A percentile compares a stretch with the other conserved stretches of the same genome.
phyloP scores from a whole-genome alignment of 1,140 invertebrate genomes.

The Helicoverpa armigera region DNA sequence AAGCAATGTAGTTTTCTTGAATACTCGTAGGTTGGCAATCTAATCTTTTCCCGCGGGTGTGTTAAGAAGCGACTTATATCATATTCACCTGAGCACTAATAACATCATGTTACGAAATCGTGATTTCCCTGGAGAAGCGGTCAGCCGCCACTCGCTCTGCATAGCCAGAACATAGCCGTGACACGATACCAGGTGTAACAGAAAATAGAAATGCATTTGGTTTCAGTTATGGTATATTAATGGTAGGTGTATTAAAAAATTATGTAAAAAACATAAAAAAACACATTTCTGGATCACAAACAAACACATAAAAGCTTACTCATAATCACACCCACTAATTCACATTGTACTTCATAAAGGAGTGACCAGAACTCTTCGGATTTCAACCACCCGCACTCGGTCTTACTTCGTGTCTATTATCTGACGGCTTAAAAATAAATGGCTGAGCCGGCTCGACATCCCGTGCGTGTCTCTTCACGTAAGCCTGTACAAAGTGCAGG shows the following conservation, averaged over 20 bases:
- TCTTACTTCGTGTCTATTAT: constrained; percentile 22
- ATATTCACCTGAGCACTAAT: constrained; percentile 30
- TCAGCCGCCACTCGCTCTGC: constrained; percentile 15
- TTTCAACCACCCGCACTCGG: not conserved
- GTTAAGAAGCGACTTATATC: constrained; percentile 1
- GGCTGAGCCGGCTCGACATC: constrained; percentile 19
- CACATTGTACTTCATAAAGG: not conserved
- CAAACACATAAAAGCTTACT: not conserved
- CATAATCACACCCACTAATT: not conserved
- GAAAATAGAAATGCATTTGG: not conserved
- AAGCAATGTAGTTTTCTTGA: constrained; percentile 7
- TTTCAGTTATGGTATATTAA: not conserved
- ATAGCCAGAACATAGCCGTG: constrained; percentile 9
- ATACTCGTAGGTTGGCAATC: constrained; percentile 8
- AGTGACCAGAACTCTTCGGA: not conserved
- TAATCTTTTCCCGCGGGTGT: constrained; percentile 10
- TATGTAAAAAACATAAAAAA: not conserved
- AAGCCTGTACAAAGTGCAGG: not conserved
- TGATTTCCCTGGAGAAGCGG: constrained; percentile 24
- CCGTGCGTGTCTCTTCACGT: not conserved
- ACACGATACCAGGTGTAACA: not conserved
- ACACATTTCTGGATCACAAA: not conserved
- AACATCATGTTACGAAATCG: constrained; percentile 38
- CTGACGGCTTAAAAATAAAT: constrained; percentile 20
- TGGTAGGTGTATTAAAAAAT: not conserved